Evolutionary conservation across 92 coral and sea anemone genomes (phyloP), one percentile per base, ranked within the genome.

Genomic region (Parazoanthus darwini): DNA sequence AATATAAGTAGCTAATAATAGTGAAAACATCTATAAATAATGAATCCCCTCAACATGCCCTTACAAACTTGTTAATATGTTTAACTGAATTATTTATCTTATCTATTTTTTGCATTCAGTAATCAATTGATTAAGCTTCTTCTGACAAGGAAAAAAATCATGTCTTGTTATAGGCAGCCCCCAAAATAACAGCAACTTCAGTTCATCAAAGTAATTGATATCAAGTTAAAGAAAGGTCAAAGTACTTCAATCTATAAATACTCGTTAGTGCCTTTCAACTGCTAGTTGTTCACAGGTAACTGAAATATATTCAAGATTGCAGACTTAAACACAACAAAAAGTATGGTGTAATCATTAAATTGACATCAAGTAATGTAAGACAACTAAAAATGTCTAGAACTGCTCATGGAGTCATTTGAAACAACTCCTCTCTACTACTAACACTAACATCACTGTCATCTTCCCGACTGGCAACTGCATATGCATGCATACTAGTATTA

Each of bases 381-480:
- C 23, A 58, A 58, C 66, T 58, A 58, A 58, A 58, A 58, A 15
- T 23, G 66, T 58, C 66, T 58, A 58, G 66, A 58, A 58, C 66
- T 58, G 66, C 66, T 58, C 66, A 58, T 58, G 66, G 66, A 23
- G 66, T 58, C 66, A 58, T 58, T 58, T 58, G 23, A 58, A 58
- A 58, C 16, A 58, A 58, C 16, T 58, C 66, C 66, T 58, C 66
- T 58, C 66, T 58, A 58, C 66, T 58, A 58, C 23, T 58, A 58
- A 20, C 66, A 58, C 66, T 58, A 58, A 15, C 16, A 58, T 58
- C 66, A 48, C 65, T 74, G 36, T 86, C 89, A 58, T 77, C 51
- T 56, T 51, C 72, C 88, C 54, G 63, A 84, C 75, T 78, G 46
- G 88, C 33, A 68, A 70, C 78, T 71, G 35, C 79, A 84, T 37